Percentiles rank a stretch among this genome's conserved stretches.
Conservation (phyloP, 2,797 vertebrate genomes). For the Acomys russatus region DNA sequence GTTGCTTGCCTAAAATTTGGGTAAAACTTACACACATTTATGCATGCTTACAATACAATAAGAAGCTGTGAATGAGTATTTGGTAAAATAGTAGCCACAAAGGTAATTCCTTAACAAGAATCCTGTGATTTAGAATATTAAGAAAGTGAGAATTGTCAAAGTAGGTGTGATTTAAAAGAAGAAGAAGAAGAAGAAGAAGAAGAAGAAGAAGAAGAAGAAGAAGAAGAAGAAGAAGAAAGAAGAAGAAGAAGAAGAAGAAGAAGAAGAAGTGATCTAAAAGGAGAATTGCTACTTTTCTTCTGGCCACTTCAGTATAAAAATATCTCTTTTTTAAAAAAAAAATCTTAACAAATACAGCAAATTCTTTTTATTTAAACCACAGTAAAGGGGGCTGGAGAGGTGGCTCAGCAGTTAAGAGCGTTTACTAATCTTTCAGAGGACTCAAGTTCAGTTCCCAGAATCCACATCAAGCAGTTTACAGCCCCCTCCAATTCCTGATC, state of each 20-base stretch:
- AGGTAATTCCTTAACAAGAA: constrained; percentile 46
- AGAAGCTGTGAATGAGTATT: constrained; percentile 17
- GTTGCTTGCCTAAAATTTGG: constrained; percentile 1
- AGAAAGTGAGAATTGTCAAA: constrained; percentile 25
- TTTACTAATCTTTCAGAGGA: background rate
- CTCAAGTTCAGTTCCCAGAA: background rate
- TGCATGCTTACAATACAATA: background rate
- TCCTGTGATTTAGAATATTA: constrained; percentile 24
- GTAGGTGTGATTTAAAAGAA: constrained; percentile 10
- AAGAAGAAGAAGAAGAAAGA: too few relatives aligned
- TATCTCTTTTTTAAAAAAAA: background rate
- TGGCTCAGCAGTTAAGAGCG: background rate
- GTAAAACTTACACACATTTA: background rate
- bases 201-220: too few relatives aligned
- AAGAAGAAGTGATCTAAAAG: background rate
- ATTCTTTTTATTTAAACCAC: background rate
- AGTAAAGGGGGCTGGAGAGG: background rate
- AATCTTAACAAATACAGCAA: background rate
- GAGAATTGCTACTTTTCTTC: constrained; percentile 4
- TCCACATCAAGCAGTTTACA: background rate
- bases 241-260: too few relatives aligned
- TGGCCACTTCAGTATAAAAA: constrained; percentile 35
- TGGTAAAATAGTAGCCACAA: constrained; percentile 9
- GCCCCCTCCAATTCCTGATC: background rate
- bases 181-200: too few relatives aligned